Conservation (phyloP, 1,140 invertebrate species). For the Drosophila guanche region DNA sequence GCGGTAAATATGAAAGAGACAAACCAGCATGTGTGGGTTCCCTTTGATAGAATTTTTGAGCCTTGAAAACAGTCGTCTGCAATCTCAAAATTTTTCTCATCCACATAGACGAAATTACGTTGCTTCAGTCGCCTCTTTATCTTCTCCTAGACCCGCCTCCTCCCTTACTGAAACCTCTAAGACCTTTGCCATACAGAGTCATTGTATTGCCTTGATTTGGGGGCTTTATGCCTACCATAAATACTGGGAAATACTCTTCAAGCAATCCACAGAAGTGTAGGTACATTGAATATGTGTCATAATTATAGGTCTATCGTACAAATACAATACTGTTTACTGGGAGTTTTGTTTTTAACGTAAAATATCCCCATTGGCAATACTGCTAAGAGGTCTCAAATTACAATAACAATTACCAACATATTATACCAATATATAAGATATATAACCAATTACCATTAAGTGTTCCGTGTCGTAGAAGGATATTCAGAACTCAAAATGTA, state of each 20-base stretch:
- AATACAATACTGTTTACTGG: not conserved
- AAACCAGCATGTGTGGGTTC: constrained; percentile 7
- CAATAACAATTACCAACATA: constrained; percentile 26
- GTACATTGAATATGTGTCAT: no score
- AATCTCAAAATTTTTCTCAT: constrained; percentile 73
- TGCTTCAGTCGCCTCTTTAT: constrained; percentile 38
- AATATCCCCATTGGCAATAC: not conserved
- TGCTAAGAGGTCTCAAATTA: constrained; percentile 3
- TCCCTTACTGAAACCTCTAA: not conserved
- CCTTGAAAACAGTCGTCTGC: constrained; percentile 17
- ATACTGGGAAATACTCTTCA: constrained; percentile 9
- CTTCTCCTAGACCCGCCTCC: not conserved
- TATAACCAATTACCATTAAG: no score
- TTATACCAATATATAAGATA: no score
- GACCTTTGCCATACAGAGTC: constrained; percentile 19
- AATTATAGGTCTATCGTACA: no score
- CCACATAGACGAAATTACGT: constrained; percentile 72
- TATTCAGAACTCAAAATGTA: constrained; percentile 47
- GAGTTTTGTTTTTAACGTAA: not conserved
- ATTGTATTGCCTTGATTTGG: constrained; percentile 63
- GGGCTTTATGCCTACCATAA: constrained; percentile 61
- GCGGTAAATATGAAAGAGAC: constrained; percentile 62
- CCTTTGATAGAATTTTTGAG: constrained; percentile 50
- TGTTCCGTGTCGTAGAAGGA: constrained; percentile 12
- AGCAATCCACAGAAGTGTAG: not conserved